Evolutionary conservation across 2,888 invertebrate genomes (phyloP), one percentile per base, ranked within the genome.

Genomic region (Ophion obscuratus): DNA sequence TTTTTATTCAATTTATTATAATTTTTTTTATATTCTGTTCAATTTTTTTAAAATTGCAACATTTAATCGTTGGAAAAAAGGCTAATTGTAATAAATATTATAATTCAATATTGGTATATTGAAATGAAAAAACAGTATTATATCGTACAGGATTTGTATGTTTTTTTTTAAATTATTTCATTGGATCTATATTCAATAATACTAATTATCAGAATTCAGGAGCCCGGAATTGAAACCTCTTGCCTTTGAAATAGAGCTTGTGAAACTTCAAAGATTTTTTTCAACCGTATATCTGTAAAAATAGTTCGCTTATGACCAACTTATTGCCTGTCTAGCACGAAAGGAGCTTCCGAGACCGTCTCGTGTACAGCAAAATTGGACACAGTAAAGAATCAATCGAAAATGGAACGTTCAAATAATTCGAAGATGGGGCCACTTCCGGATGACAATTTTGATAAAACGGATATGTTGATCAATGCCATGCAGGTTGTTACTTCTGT

Each of bases 301-400:
- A n/a, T 24, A 67, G 1, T 59, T 36, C 14, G 31, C 9, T 20
- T 7, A 4, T 17, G 17, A 40, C 3, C n/a, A 47, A 61, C 20
- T 6, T 20, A 66, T 59, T 73, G 40, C 31, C 62, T 70, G 14
- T 27, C 53, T 62, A 88, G 88, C 83, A 67, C 78, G 57, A 87
- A 76, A 62, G 83, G 57, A 66, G 68, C 79, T 31, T 76, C 85
- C 57, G 81, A 79, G 47, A 83, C 83, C 44, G 68, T 81, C 6
- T 81, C 70, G 47, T n/a, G 47, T 44, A 78, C 78, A 53, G 31
- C 74, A 44, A 84, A 71, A 47, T 47, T 36, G 11, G 74, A 84
- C 17, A 31, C 36, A 59, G 14, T 31, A 36, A 57, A 24, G 20
- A 59, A 78, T 44, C 73, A 78, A 47, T 17, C 62, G 27, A 79